Conservation (phyloP, 2,113 vertebrate species). For the Bufo gargarizans region DNA sequence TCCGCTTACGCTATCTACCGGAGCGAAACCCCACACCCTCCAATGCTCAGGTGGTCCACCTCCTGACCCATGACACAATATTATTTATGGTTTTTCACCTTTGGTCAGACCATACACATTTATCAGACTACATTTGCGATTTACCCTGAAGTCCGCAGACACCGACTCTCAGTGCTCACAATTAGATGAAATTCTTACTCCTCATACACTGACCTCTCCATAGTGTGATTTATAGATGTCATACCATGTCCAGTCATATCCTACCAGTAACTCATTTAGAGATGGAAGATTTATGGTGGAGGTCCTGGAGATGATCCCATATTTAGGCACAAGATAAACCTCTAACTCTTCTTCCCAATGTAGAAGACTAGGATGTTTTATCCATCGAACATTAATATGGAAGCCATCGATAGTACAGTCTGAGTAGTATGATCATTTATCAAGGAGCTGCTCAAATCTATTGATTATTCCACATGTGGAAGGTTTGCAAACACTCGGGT, state of each 20-base stretch:
- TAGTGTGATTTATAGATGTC: conserved; percentile 24
- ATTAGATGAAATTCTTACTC: no score
- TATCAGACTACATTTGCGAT: no score
- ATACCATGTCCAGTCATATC: background rate
- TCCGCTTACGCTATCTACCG: no score
- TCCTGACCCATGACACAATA: no score
- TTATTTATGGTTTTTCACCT: no score
- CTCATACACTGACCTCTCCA: background rate
- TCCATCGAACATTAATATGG: background rate
- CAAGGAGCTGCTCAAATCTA: background rate
- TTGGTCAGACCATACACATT: no score
- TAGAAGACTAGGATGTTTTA: background rate
- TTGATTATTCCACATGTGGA: background rate
- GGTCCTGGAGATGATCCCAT: background rate
- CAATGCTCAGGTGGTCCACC: no score
- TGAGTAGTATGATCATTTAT: background rate
- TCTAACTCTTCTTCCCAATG: background rate
- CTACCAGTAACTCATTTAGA: conserved; percentile 6
- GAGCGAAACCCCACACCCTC: no score
- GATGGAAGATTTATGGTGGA: background rate
- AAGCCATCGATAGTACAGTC: background rate
- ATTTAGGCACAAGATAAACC: background rate
- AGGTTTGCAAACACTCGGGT: background rate
- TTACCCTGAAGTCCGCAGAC: no score
- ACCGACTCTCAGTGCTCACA: no score